Percentiles rank a stretch among this genome's conserved stretches.
These are phyloP conservation scores for Metridium senile DNA, from an alignment of 92 coral and sea anemone genomes.

Conservation along the genomic window DNA sequence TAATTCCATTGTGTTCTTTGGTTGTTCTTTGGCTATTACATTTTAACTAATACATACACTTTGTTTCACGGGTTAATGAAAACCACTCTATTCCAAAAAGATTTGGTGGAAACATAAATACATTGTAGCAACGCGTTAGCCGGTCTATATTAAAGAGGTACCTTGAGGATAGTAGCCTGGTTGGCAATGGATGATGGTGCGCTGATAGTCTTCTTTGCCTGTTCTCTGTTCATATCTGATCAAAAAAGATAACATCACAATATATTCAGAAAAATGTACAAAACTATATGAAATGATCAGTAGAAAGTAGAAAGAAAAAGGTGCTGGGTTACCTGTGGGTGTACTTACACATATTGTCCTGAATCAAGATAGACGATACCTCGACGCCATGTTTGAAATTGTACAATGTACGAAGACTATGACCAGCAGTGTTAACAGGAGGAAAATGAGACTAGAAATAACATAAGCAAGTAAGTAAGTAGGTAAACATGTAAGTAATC, in stretches of 20 bases:
- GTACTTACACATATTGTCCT: constrained; percentile 56
- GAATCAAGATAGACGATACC: constrained; percentile 48
- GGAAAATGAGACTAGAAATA: constrained; percentile 52
- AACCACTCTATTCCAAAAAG: too few species aligned
- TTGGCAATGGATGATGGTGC: constrained; percentile 13
- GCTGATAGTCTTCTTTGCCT: constrained; percentile 14
- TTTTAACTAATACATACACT: too few species aligned
- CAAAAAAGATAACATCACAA: background rate
- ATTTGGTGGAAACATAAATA: too few species aligned
- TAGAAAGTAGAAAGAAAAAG: too few species aligned
- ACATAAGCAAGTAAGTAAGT: background rate
- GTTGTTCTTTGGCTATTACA: too few species aligned
- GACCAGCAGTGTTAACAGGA: constrained; percentile 22
- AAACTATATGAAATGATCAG: too few species aligned
- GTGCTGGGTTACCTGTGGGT: too few species aligned
- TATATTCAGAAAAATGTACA: too few species aligned
- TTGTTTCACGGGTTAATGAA: too few species aligned
- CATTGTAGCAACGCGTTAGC: too few species aligned
- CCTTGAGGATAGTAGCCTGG: constrained; percentile 33
- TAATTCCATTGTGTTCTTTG: too few species aligned
- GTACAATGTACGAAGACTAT: constrained; percentile 16
- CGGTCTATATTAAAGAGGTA: background rate
- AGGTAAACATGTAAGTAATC: too few species aligned
- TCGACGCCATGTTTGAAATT: constrained; percentile 73
- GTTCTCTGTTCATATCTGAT: constrained; percentile 20